Base-by-base conservation (phyloP, 2,888 invertebrate species). In the Synanthedon formicaeformis region DNA sequence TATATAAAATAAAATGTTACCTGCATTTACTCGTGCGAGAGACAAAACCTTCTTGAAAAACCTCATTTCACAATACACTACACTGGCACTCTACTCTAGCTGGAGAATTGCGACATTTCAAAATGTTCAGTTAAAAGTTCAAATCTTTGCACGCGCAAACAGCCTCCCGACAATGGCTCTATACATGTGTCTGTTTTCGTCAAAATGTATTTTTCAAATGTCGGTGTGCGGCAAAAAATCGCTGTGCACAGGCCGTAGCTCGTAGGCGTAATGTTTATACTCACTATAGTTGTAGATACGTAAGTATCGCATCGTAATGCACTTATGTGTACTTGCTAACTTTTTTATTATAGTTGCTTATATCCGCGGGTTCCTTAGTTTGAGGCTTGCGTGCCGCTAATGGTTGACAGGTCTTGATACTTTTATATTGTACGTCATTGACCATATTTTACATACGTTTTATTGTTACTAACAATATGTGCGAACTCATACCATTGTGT, bases 141-240 rank as follows among this genome's bases (percentile, higher is more conserved):
- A 55, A 53, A 57, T 60, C 54, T 59, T 58, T 56, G 60, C 62
- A 63, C 57, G 58, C 60, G 52, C 52, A 52, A 55, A 50, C 52
- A 54, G 48, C 52, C 51, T 40, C 51, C 54, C 54, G 51, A 50
- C 34, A 34, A 34, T 34, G 34, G 34, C 34, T 23, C 23, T 34
- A 34, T 34, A 34, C 34, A n/a, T 45, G 72, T 77, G 86, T 82
- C 77, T 77, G 85, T 81, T 83, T 84, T 80, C 81, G 75, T 78
- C 84, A 84, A 82, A 84, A 82, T 83, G 83, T 78, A 81, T 85
- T 87, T 87, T 87, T 86, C 86, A 87, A 87, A 86, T 86, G 82
- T 78, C 69, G 65, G 67, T 63, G 61, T 61, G 75, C 75, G 66
- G 81, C 76, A 86, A 86, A 87, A 88, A 87, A 86, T 83, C 69